phyloP scores from a whole-genome alignment of 2,797 vertebrate species.

The Lophius americanus region DNA sequence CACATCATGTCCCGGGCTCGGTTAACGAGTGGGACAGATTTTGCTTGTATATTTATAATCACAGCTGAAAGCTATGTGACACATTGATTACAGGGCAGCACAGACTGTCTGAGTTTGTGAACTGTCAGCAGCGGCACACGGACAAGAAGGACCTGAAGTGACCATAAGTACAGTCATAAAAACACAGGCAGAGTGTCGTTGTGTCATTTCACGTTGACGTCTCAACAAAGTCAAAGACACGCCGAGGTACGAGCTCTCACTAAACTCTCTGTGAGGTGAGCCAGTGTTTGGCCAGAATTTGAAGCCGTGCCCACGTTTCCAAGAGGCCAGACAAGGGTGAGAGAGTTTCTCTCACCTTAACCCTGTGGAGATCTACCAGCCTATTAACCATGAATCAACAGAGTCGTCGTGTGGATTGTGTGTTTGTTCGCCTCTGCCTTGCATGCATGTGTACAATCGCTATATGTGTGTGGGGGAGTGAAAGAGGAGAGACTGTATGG shows the following conservation, averaged over 20 bases:
- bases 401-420: constrained; percentile 35
- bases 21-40: constrained; percentile 32
- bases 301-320: constrained; percentile 54
- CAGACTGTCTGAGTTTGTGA: constrained; percentile 59
- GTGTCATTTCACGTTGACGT: constrained; percentile 45
- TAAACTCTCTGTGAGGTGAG: constrained; percentile 37
- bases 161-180: constrained; percentile 25
- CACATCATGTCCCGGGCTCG: constrained; percentile 33
- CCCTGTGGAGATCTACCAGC: constrained; percentile 19
- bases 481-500: not conserved
- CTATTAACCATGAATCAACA: constrained; percentile 64
- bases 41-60: constrained; percentile 52
- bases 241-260: constrained; percentile 17
- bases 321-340: constrained; percentile 62
- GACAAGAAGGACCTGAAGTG: constrained; percentile 41
- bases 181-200: constrained; percentile 10
- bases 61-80: constrained; percentile 43
- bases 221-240: constrained; percentile 3
- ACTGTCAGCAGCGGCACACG: constrained; percentile 45
- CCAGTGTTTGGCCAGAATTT: constrained; percentile 42
- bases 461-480: constrained; percentile 17
- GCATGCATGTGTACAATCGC: constrained; percentile 30
- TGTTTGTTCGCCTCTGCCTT: constrained; percentile 53
- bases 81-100: constrained; percentile 61
- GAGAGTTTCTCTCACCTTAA: constrained; percentile 63